Evolutionary conservation across 2,113 vertebrate species (phyloP), one percentile per base, ranked within the genome.

Genomic region (Microcebus lehilahytsara): DNA sequence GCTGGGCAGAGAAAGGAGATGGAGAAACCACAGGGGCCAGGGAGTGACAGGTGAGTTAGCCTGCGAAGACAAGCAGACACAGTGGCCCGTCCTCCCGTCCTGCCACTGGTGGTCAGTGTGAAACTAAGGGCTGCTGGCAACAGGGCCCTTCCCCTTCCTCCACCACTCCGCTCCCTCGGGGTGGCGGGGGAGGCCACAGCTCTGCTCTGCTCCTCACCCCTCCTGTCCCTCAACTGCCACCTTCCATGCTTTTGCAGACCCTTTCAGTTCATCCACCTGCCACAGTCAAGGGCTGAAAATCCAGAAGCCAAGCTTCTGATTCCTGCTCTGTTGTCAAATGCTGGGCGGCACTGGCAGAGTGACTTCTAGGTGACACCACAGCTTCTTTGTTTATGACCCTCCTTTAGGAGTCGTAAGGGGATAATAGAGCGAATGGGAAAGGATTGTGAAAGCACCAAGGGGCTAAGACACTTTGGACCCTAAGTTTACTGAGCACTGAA

Each of bases 21-120:
- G 0, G 49, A 72, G 53, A 80, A 56, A 22, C 4, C 37, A 1
- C 0, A 4, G 23, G 53, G 20, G 0, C 23, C 64, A 2, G 20
- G 22, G 6, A 85, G 25, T 64, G 19, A 40, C 37, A 6, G 0
- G 9, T 32, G 30, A 9, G 0, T 40, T 20, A 71, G 12, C 9
- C 34, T 3, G 4, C 22, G 46, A 83, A 67, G 74, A 25, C 60
- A 84, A 46, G 17, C 46, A 60, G 49, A 40, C 25, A 4, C 0
- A 0, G 5, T 0, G 22, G 3, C 40, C 62, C 7, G 4, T 20
- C 58, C 40, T 30, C 62, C 0, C 3, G 30, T 17, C 56, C 67
- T 69, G 13, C 22, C 32, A 25, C 9, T 34, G 58, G 13, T 19
- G 9, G 37, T 49, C n/a, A 8, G 4, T 3, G 5, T 60, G 40